These are phyloP conservation scores for Turritopsis rubra DNA, from an alignment of 30 jellyfish, hydroid and myxozoan genomes.

Conservation along the genomic window DNA sequence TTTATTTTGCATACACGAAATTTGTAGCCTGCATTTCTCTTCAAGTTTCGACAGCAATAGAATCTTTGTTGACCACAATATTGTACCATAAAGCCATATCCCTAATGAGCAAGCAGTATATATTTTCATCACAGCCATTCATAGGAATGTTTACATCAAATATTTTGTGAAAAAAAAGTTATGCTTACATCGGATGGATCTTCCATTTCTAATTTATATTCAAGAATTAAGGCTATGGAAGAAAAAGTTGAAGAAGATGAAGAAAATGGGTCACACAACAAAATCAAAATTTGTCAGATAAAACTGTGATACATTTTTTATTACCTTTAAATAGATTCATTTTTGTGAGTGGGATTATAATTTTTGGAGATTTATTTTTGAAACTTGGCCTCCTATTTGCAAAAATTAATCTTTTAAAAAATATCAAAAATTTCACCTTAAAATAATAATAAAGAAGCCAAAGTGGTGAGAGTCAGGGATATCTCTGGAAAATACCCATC, in stretches of 20 bases:
- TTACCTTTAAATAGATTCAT: no score
- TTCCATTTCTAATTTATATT: constrained; percentile 91
- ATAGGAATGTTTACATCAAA: not conserved
- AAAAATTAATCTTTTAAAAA: no score
- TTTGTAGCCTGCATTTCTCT: constrained; percentile 67
- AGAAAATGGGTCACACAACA: constrained; percentile 1
- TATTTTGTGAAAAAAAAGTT: no score
- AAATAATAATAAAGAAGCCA: no score
- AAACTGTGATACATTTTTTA: not conserved
- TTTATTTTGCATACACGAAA: constrained; percentile 68
- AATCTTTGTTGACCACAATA: constrained; percentile 70
- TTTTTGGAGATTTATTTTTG: no score
- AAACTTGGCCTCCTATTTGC: no score
- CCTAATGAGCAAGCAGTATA: constrained; percentile 36
- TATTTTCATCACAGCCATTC: not conserved
- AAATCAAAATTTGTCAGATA: not conserved
- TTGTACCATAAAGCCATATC: constrained; percentile 89
- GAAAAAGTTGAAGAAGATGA: constrained; percentile 1
- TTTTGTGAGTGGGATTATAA: no score
- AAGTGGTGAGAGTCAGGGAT: no score
- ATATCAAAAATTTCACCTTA: no score
- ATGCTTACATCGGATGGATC: constrained; percentile 61
- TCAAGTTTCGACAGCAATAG: constrained; percentile 53
- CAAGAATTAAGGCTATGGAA: constrained; percentile 73
- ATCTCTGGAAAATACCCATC: no score